Conservation (phyloP, 2,113 vertebrate species). For the Camelus bactrianus region DNA sequence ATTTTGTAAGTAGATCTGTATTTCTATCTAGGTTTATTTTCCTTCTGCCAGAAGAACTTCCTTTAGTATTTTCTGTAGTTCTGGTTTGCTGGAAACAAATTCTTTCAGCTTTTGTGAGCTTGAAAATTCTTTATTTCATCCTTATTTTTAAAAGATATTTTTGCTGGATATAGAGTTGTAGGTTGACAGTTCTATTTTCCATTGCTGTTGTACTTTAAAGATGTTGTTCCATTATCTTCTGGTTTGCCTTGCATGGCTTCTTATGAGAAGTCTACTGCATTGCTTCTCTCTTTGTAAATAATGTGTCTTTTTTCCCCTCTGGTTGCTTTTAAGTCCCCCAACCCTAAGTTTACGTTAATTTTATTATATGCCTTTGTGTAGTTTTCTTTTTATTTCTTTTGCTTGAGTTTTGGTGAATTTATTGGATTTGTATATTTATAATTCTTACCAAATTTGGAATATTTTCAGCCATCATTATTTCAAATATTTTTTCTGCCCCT, state of each 20-base stretch:
- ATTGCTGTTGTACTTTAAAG: background rate
- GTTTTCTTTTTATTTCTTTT: background rate
- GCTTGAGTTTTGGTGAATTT: background rate
- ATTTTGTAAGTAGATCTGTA: background rate
- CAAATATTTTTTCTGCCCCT: background rate
- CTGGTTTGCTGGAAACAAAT: background rate
- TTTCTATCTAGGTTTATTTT: background rate
- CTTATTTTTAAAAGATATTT: background rate
- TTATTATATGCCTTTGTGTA: background rate
- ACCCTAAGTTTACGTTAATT: background rate
- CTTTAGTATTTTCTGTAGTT: background rate
- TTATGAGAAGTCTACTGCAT: background rate
- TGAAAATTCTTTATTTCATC: background rate
- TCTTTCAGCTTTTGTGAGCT: background rate
- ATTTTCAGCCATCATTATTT: constrained; percentile 4
- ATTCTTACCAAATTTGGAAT: constrained; percentile 40
- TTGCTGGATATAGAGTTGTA: constrained; percentile 52
- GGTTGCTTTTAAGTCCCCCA: background rate
- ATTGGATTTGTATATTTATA: background rate
- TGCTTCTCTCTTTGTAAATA: background rate
- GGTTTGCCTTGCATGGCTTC: background rate
- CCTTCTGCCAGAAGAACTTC: background rate
- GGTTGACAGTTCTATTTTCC: background rate
- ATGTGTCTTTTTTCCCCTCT: background rate
- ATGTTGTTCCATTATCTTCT: background rate